phyloP scores from a whole-genome alignment of 2,888 invertebrate species.

The Ceramica pisi region DNA sequence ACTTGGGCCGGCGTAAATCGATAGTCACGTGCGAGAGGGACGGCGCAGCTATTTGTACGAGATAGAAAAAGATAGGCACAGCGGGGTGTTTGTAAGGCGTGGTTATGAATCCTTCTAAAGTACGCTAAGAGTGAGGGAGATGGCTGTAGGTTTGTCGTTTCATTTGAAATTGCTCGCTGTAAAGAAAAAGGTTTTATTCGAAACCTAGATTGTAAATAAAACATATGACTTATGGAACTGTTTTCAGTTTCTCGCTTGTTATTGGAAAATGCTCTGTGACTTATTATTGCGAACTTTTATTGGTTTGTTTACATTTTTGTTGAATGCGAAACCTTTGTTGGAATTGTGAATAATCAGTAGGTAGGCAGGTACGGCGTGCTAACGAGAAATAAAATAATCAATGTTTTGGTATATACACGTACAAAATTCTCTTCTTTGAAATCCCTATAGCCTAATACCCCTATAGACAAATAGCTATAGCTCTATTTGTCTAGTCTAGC shows the following conservation, averaged over 20 bases:
- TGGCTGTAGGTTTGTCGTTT: slow-evolving; percentile 60
- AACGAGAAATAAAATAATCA: background rate
- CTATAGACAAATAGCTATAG: too few relatives aligned
- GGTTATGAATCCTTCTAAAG: slow-evolving; percentile 74
- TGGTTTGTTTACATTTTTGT: slow-evolving; percentile 28
- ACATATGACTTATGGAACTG: slow-evolving; percentile 69
- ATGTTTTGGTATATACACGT: background rate
- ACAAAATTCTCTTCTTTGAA: too few relatives aligned
- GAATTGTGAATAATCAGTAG: background rate
- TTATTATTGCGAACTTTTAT: slow-evolving; percentile 37
- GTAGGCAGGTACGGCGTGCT: background rate
- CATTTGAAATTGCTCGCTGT: slow-evolving; percentile 43
- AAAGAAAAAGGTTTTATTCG: slow-evolving; percentile 66
- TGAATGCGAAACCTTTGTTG: slow-evolving; percentile 32
- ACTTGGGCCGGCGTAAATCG: slow-evolving; percentile 79
- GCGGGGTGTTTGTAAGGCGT: slow-evolving; percentile 82
- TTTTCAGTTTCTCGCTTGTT: slow-evolving; percentile 65
- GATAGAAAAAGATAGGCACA: slow-evolving; percentile 76
- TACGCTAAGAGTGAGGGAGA: slow-evolving; percentile 71
- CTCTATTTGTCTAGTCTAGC: too few relatives aligned
- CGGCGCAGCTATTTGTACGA: slow-evolving; percentile 66
- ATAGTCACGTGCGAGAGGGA: slow-evolving; percentile 78
- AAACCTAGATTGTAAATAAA: slow-evolving; percentile 74
- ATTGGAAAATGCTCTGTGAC: slow-evolving; percentile 56
- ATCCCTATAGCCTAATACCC: too few relatives aligned